A percentile compares a stretch with the other conserved stretches of the same genome.
These are phyloP conservation scores for Callipepla squamata DNA, from an alignment of 2,113 vertebrate genomes.

Conservation along the genomic window DNA sequence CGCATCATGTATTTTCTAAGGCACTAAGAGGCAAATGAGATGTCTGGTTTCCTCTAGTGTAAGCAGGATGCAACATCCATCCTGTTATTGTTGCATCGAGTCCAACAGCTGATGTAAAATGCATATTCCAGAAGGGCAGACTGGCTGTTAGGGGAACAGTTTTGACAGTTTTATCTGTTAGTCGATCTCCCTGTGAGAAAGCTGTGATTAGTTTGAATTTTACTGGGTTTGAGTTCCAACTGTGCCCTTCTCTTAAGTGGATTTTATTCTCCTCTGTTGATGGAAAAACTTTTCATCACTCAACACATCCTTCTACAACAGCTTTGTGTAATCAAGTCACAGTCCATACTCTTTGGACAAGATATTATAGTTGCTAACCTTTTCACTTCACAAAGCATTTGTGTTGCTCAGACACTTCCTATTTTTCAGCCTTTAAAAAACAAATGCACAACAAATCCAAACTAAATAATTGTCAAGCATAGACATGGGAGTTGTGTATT, in stretches of 20 bases:
- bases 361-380: background rate
- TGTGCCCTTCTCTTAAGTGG: background rate
- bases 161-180: background rate
- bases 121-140: background rate
- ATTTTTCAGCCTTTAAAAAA: background rate
- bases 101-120: background rate
- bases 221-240: background rate
- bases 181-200: background rate
- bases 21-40: background rate
- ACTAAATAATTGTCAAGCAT: background rate
- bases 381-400: background rate
- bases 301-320: background rate
- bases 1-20: background rate
- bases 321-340: background rate
- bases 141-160: background rate
- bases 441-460: background rate
- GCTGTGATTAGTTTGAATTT: background rate
- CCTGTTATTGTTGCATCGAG: background rate
- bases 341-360: background rate
- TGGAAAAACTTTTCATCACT: background rate
- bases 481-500: background rate
- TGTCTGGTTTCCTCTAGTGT: background rate
- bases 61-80: background rate
- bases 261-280: background rate
- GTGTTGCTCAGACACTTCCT: background rate